These are phyloP conservation scores for Platysteira castanea DNA, from an alignment of 2,113 vertebrate species.

Conservation along the genomic window DNA sequence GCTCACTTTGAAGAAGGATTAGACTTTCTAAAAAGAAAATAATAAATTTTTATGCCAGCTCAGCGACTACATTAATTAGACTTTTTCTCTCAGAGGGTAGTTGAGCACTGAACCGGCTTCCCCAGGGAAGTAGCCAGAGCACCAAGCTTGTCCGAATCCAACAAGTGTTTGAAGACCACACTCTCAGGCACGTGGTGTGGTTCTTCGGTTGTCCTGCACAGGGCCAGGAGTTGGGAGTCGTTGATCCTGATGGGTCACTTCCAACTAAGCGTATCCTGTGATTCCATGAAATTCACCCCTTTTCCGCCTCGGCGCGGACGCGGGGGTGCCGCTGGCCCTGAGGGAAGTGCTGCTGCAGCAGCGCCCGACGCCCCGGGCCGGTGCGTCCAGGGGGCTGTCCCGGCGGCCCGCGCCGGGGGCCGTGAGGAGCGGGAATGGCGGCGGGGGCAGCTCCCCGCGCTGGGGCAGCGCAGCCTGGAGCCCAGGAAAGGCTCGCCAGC, in stretches of 20 bases:
- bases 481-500: fast-evolving
- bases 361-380: too few relatives aligned
- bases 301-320: not conserved
- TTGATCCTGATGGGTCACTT: not conserved
- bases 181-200: too few relatives aligned
- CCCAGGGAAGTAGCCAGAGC: not conserved
- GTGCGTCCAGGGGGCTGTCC: not conserved
- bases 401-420: not conserved
- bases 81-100: not conserved
- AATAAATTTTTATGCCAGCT: not conserved
- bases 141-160: not conserved
- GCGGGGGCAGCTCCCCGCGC: too few relatives aligned
- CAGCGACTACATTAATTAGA: too few relatives aligned
- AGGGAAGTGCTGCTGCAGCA: not conserved
- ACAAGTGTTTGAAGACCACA: not conserved
- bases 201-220: not conserved
- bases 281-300: too few relatives aligned
- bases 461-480: not conserved
- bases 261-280: not conserved
- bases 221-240: not conserved
- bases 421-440: not conserved
- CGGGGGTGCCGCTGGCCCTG: fast-evolving
- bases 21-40: not conserved
- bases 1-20: not conserved
- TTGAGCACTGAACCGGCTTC: not conserved